Evolutionary conservation across 2,888 invertebrate genomes (phyloP).

Genomic region (Bembecia ichneumoniformis): DNA sequence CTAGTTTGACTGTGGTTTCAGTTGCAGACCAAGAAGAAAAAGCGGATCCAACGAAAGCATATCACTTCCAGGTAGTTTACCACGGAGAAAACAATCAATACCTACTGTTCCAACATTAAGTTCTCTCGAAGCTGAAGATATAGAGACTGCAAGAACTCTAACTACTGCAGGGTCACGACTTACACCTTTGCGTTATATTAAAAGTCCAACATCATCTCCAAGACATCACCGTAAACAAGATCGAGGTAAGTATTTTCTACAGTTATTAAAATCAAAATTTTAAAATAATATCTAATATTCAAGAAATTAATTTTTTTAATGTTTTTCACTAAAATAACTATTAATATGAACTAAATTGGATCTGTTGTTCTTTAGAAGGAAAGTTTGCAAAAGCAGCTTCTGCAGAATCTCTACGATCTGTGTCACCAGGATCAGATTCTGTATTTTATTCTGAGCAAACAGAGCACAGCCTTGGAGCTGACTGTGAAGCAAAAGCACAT

Average conservation of each 20-base stretch:
- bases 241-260: constrained; percentile 28
- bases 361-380: constrained; percentile 35
- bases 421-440: constrained; percentile 91
- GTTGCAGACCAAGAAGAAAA: constrained; percentile 55
- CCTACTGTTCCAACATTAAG: constrained; percentile 60
- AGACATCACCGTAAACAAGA: constrained; percentile 61
- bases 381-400: constrained; percentile 83
- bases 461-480: constrained; percentile 67
- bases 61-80: constrained; percentile 75
- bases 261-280: no score
- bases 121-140: constrained; percentile 66
- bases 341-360: constrained; percentile 2
- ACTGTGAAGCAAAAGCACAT: constrained; percentile 75
- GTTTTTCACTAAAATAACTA: neutral
- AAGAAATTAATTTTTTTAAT: neutral
- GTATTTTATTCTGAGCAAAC: constrained; percentile 89
- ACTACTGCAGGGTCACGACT: constrained; percentile 62
- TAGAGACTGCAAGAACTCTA: constrained; percentile 59
- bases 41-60: constrained; percentile 74
- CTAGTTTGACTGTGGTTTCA: neutral
- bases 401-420: constrained; percentile 89
- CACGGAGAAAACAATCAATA: constrained; percentile 74
- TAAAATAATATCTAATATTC: no score
- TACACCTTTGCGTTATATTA: constrained; percentile 58
- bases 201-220: constrained; percentile 68